Percentiles rank a stretch among this genome's conserved stretches.
Evolutionary conservation across 2,888 invertebrate genomes (phyloP).

Genomic region (Calameuta filiformis): DNA sequence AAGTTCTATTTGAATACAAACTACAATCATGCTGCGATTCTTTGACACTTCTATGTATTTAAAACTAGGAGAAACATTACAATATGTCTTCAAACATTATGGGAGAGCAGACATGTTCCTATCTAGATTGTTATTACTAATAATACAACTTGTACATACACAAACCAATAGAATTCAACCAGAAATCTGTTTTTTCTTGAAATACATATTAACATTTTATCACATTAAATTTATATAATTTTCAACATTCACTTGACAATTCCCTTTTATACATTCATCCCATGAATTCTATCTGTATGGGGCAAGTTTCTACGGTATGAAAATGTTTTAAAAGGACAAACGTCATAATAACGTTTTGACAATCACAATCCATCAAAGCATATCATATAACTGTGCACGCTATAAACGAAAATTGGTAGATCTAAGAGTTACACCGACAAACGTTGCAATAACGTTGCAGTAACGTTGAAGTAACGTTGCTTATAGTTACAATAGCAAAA

Average conservation of each 20-base stretch:
- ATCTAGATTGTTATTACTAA: background rate
- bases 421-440: background rate
- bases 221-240: background rate
- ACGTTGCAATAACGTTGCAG: background rate
- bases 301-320: background rate
- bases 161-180: background rate
- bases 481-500: background rate
- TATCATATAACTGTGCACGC: background rate
- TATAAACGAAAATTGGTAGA: background rate
- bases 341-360: background rate
- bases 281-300: background rate
- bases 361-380: background rate
- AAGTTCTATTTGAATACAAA: background rate
- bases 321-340: background rate
- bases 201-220: background rate
- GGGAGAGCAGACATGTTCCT: background rate
- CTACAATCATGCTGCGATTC: background rate
- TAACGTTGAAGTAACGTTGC: background rate
- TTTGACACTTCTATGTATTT: background rate
- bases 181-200: background rate
- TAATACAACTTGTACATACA: background rate
- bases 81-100: background rate
- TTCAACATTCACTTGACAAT: background rate
- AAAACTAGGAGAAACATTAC: background rate
- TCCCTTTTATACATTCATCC: background rate